phyloP scores from a whole-genome alignment of 2,888 invertebrate species.

The Strigamia crassipes region DNA sequence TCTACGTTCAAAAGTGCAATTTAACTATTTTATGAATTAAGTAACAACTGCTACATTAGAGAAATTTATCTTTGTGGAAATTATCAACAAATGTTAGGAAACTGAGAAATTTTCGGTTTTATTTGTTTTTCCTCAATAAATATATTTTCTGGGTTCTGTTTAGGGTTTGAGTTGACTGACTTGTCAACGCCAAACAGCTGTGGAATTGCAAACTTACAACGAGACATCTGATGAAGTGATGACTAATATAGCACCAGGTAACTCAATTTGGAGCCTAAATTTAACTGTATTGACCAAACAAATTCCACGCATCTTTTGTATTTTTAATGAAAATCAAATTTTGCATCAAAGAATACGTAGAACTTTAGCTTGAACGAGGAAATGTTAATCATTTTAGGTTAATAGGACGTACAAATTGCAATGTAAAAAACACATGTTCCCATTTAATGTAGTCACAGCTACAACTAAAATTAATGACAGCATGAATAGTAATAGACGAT shows the following conservation, averaged over 20 bases:
- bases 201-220: not conserved
- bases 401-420: not conserved
- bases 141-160: too few species aligned
- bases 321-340: too few species aligned
- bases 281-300: too few species aligned
- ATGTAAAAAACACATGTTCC: not conserved
- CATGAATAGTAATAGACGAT: not conserved
- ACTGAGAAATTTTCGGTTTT: too few species aligned
- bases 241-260: too few species aligned
- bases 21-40: not conserved
- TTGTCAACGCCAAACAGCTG: not conserved
- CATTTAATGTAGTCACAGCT: not conserved
- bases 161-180: not conserved
- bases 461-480: not conserved
- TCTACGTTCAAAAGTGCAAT: not conserved
- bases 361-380: not conserved
- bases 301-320: too few species aligned
- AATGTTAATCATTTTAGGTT: not conserved
- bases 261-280: too few species aligned
- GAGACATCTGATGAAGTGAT: not conserved
- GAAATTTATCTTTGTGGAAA: too few species aligned
- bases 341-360: too few species aligned
- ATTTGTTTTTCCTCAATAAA: too few species aligned
- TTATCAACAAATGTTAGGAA: too few species aligned
- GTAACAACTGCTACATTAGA: too few species aligned